Evolutionary conservation across 2,888 invertebrate species (phyloP).

Genomic region (Tyria jacobaeae): DNA sequence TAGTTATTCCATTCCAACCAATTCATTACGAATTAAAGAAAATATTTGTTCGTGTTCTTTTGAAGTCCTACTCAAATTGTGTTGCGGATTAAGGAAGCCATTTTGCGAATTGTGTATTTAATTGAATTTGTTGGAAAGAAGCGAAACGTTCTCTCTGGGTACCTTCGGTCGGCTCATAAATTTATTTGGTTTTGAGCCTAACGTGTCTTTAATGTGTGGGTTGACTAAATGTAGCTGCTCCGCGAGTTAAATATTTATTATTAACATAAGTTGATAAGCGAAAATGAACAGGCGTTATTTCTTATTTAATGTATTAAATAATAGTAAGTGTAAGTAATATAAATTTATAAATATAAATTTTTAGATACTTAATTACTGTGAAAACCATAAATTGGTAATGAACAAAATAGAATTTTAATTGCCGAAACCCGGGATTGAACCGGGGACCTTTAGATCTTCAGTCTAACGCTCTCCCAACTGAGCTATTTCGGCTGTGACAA

Average conservation of each 20-base stretch:
- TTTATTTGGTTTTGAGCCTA: too few species aligned
- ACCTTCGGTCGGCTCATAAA: not conserved
- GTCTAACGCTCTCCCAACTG: constrained; percentile 78
- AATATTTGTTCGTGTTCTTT: too few species aligned
- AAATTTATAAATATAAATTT: too few species aligned
- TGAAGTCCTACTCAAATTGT: not conserved
- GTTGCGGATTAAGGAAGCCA: not conserved
- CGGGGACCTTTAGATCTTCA: constrained; percentile 73
- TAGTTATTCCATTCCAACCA: too few species aligned
- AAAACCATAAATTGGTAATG: too few species aligned
- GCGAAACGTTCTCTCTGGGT: not conserved
- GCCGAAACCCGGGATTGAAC: constrained; percentile 72
- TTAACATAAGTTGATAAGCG: not conserved
- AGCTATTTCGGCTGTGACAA: constrained; percentile 69
- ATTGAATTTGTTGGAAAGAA: not conserved
- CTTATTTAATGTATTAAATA: too few species aligned
- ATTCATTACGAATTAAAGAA: too few species aligned
- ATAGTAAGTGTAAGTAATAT: not conserved
- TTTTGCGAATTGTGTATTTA: not conserved
- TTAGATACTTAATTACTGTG: too few species aligned
- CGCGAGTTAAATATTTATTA: not conserved
- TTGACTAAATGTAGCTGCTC: too few species aligned
- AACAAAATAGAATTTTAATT: constrained; percentile 24
- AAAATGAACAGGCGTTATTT: constrained; percentile 3
- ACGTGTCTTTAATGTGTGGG: too few species aligned